Base-by-base conservation (phyloP, 2,888 invertebrate genomes). In the Leptopilina drosophilae region DNA sequence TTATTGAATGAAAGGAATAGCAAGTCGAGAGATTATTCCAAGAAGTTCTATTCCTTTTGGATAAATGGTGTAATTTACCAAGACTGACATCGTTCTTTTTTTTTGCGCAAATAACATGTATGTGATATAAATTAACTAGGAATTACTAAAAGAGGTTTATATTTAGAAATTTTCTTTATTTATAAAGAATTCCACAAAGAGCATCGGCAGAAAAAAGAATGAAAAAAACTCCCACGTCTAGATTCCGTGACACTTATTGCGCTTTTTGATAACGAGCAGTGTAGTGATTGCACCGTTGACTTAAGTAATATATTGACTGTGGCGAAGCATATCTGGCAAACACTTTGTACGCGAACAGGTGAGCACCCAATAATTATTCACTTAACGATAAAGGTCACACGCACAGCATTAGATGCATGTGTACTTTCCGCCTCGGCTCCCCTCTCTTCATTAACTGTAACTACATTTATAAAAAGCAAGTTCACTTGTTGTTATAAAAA, bases 321-420 rank as follows among this genome's bases (percentile, higher is more conserved):
- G 67, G 78, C 64, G 49, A 8, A 42, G 76, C 81, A 78, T 83
- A 83, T 83, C 82, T 81, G 49, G 78, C 77, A 78, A 80, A 80
- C 80, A 81, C 81, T 78, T 78, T 77, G 73, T 77, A 77, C 62
- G 80, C 77, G 26, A 82, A 81, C 83, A 83, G 82, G 81, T 81
- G 82, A 81, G 77, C 80, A 78, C 77, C 73, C 76, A 78, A 77
- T 81, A 81, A 83, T 83, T 83, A 83, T 83, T 82, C 82, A 82
- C 76, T 81, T 77, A 65, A 76, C 64, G 80, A 81, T 82, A 78
- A 62, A 59, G 73, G 73, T 73, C 56, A 56, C 73, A 73, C 73
- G 33, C 73, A 73, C 33, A 53, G n/a, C 33, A 56, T n/a, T 49
- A 49, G 56, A 53, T 26, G 26, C 20, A 26, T 56, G 33, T 56